Percentiles rank a stretch among this genome's conserved stretches.
phyloP scores from a whole-genome alignment of 2,113 vertebrate genomes.

The Pseudolaguvia tuberculata region DNA sequence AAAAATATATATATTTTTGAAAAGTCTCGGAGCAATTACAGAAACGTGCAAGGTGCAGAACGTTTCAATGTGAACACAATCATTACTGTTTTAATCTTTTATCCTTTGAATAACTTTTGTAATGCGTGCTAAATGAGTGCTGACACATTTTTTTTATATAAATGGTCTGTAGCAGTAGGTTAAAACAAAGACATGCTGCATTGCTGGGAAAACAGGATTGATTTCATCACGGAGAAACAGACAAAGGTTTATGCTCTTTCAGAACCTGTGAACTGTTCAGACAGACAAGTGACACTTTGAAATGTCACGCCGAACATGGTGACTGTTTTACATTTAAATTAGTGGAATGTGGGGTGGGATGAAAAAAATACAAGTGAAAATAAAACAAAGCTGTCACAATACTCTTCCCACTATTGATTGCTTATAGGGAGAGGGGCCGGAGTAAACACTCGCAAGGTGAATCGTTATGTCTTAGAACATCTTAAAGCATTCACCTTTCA shows the following conservation, averaged over 20 bases:
- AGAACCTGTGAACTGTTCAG: constrained; percentile 20
- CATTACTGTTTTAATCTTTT: constrained; percentile 38
- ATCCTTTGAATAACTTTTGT: not conserved
- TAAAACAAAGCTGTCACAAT: not conserved
- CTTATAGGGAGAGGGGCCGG: no score
- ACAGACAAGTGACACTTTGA: constrained; percentile 29
- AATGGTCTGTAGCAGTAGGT: not conserved
- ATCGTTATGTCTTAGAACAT: no score
- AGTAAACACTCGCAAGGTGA: no score
- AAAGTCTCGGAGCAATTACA: constrained; percentile 47
- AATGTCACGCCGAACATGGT: constrained; percentile 19
- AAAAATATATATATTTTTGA: constrained; percentile 49
- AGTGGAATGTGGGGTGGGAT: constrained; percentile 1
- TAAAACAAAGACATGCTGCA: not conserved
- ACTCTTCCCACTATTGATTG: no score
- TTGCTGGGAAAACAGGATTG: constrained; percentile 29
- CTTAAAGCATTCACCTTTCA: no score
- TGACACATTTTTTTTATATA: not conserved
- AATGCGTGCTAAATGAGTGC: not conserved
- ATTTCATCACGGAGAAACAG: constrained; percentile 42
- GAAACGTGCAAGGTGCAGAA: constrained; percentile 47
- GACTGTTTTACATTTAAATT: constrained; percentile 39
- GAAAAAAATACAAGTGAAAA: not conserved
- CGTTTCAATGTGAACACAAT: constrained; percentile 16
- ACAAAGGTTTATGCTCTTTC: constrained; percentile 22